Percentiles rank a stretch among this genome's conserved stretches.
Evolutionary conservation across 2,113 vertebrate genomes (phyloP).

Genomic region (Festucalex cinctus): DNA sequence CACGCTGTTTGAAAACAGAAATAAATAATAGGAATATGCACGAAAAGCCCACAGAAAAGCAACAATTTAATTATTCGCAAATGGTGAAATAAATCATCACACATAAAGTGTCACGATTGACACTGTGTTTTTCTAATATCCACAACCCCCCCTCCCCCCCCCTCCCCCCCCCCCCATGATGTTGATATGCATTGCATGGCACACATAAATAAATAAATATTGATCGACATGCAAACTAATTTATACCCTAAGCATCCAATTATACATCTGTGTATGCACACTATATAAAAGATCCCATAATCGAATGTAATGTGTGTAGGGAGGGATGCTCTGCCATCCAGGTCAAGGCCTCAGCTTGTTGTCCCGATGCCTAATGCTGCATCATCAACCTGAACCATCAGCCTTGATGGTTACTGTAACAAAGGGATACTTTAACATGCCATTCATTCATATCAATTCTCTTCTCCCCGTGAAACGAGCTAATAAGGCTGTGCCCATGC

Average conservation of each 20-base stretch:
- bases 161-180: too few relatives aligned
- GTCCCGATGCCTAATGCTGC: constrained; percentile 60
- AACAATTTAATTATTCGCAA: constrained; percentile 11
- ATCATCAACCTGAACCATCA: constrained; percentile 69
- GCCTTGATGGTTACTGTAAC: constrained; percentile 72
- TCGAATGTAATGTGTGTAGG: constrained; percentile 55
- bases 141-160: too few relatives aligned
- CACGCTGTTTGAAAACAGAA: constrained; percentile 7
- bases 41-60: constrained; percentile 14
- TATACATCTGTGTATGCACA: background rate
- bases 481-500: constrained; percentile 73
- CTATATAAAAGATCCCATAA: constrained; percentile 23
- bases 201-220: constrained; percentile 4
- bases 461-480: constrained; percentile 70
- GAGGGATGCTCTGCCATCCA: constrained; percentile 54
- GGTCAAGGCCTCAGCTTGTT: constrained; percentile 65
- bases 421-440: constrained; percentile 69
- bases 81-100: background rate
- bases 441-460: constrained; percentile 70
- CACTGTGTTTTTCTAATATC: background rate
- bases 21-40: constrained; percentile 17
- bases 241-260: constrained; percentile 13
- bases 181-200: too few relatives aligned
- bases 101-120: background rate
- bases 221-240: constrained; percentile 25